These are phyloP conservation scores for Microcebus griseorufus DNA, from an alignment of 2,113 vertebrate species.

Conservation along the genomic window DNA sequence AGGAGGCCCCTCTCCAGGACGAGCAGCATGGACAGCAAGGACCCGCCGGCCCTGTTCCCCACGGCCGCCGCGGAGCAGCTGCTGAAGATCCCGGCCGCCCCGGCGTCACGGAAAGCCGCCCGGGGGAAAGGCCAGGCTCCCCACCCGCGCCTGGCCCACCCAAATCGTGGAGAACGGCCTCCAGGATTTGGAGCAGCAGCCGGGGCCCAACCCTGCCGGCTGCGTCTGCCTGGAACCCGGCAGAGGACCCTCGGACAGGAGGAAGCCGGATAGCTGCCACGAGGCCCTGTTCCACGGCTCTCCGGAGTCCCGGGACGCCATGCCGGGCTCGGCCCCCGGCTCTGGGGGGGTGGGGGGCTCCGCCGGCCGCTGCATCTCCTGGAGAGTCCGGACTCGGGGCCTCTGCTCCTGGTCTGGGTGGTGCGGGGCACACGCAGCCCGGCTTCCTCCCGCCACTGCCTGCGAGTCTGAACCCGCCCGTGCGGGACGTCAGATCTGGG, in stretches of 20 bases:
- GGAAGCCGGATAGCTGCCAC: slow-evolving; percentile 89
- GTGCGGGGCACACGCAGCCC: slow-evolving; percentile 85
- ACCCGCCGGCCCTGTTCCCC: slow-evolving; percentile 84
- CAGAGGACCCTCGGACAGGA: slow-evolving; percentile 85
- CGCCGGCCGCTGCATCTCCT: slow-evolving; percentile 83
- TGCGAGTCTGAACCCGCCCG: slow-evolving; percentile 90
- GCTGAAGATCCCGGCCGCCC: slow-evolving; percentile 81
- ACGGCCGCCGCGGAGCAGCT: slow-evolving; percentile 83
- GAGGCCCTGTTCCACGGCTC: slow-evolving; percentile 86
- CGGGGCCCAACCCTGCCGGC: slow-evolving; percentile 76
- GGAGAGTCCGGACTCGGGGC: slow-evolving; percentile 92
- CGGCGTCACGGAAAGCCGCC: slow-evolving; percentile 81
- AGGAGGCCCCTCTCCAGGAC: slow-evolving; percentile 84
- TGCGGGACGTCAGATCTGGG: slow-evolving; percentile 88
- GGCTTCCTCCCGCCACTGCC: slow-evolving; percentile 92
- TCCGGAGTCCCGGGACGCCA: slow-evolving; percentile 87
- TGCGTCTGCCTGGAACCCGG: slow-evolving; percentile 82
- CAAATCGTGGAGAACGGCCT: slow-evolving; percentile 82
- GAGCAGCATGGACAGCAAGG: slow-evolving; percentile 88
- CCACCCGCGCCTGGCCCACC: slow-evolving; percentile 84
- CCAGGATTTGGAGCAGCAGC: slow-evolving; percentile 86
- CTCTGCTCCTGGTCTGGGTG: slow-evolving; percentile 90
- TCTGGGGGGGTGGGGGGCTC: slow-evolving; percentile 42
- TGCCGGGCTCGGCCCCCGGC: slow-evolving; percentile 82
- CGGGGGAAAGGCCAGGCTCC: slow-evolving; percentile 86